These are phyloP conservation scores for Poecile montanus DNA, from an alignment of 2,797 vertebrate species.

Conservation along the genomic window DNA sequence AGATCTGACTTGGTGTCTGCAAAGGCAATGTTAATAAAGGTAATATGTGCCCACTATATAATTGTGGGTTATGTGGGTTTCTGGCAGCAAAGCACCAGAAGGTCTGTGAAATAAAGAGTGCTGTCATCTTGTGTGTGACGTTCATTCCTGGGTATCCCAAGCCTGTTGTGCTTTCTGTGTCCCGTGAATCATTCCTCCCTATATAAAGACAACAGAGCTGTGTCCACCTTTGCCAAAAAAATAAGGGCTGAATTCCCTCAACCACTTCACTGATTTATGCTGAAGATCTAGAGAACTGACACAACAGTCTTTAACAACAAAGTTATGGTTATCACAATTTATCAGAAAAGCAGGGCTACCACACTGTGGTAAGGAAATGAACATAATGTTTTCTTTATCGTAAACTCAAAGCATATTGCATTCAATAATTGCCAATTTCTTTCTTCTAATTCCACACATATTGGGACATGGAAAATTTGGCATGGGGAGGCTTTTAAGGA, in stretches of 20 bases:
- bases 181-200: not conserved
- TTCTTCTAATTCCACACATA: constrained; percentile 17
- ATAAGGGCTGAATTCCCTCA: not conserved
- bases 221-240: not conserved
- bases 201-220: not conserved
- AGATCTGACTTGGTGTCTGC: not conserved
- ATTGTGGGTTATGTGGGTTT: not conserved
- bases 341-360: constrained; percentile 6
- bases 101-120: not conserved
- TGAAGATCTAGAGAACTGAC: not conserved
- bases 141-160: not conserved
- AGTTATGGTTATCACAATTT: not conserved
- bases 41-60: not conserved
- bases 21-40: not conserved
- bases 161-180: not conserved
- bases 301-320: not conserved
- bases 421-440: constrained; percentile 23
- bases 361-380: not conserved
- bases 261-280: not conserved
- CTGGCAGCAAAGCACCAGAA: not conserved
- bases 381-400: not conserved
- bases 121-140: not conserved
- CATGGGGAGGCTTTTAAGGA: constrained; percentile 12
- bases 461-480: constrained; percentile 26
- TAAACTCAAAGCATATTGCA: constrained; percentile 8